Percentiles rank a stretch among this genome's conserved stretches.
phyloP scores from a whole-genome alignment of 2,888 invertebrate species.

The Rhamnusium bicolor region DNA sequence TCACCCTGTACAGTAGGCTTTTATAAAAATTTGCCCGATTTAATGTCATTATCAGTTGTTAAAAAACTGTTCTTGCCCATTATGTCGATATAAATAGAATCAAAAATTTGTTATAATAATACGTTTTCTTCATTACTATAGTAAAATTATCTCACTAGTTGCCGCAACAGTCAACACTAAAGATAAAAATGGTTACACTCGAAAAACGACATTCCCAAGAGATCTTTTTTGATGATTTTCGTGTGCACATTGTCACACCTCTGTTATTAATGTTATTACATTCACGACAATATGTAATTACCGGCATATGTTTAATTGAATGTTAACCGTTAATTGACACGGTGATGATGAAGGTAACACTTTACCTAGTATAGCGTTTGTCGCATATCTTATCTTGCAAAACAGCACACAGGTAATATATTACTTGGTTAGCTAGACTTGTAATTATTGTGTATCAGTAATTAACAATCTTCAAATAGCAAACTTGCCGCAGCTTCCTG shows the following conservation, averaged over 20 bases:
- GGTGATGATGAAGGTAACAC: neutral
- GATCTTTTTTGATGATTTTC: neutral
- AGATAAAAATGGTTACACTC: too few species aligned
- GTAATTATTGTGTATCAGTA: neutral
- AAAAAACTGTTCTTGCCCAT: too few species aligned
- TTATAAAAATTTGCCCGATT: too few species aligned
- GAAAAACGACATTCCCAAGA: neutral
- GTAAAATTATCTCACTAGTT: too few species aligned
- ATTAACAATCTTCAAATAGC: too few species aligned
- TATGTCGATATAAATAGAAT: too few species aligned
- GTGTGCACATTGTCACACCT: constrained; percentile 16
- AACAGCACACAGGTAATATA: neutral
- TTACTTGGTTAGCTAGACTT: neutral
- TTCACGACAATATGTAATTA: constrained; percentile 16
- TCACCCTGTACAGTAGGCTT: too few species aligned
- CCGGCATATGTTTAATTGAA: constrained; percentile 25
- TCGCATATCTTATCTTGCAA: neutral
- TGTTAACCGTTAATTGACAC: constrained; percentile 12
- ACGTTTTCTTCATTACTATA: too few species aligned
- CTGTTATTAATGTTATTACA: constrained; percentile 18
- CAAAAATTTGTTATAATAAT: too few species aligned
- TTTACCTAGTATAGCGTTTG: neutral
- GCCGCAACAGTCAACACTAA: neutral
- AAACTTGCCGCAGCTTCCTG: too few species aligned
- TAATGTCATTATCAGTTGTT: too few species aligned